Percentiles rank a stretch among this genome's conserved stretches.
Evolutionary conservation across 2,797 vertebrate genomes (phyloP).

Genomic region (Varecia variegata): DNA sequence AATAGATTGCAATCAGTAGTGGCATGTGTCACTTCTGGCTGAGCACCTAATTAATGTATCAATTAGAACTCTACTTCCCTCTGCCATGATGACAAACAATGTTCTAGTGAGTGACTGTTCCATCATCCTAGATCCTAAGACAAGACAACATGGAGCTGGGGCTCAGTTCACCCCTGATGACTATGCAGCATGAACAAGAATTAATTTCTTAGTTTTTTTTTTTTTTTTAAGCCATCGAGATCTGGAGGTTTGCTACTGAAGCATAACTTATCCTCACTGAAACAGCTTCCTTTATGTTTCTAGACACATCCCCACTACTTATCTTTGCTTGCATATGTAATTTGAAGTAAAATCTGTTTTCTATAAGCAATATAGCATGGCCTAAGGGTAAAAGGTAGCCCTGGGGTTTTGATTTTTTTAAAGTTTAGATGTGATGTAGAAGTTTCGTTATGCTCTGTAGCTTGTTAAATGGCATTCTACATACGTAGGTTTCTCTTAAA

Average conservation of each 20-base stretch:
- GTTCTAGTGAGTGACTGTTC: not conserved
- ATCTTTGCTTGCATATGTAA: slow-evolving; percentile 2
- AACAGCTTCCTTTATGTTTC: not conserved
- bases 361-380: not conserved
- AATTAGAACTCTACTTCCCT: not conserved
- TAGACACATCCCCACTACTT: not conserved
- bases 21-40: not conserved
- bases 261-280: not conserved
- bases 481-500: not conserved
- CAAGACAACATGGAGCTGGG: not conserved
- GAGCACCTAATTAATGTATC: not conserved
- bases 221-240: not conserved
- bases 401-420: not conserved
- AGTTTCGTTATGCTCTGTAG: not conserved
- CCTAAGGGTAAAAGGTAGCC: not conserved
- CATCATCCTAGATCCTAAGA: not conserved
- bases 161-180: not conserved
- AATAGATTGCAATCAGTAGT: not conserved
- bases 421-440: not conserved
- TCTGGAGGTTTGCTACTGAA: not conserved
- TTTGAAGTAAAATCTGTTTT: not conserved
- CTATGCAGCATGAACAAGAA: not conserved
- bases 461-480: slow-evolving; percentile 2
- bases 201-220: not conserved
- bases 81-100: not conserved